These are phyloP conservation scores for Catharus minimus DNA, from an alignment of 2,113 vertebrate genomes.

Conservation along the genomic window DNA sequence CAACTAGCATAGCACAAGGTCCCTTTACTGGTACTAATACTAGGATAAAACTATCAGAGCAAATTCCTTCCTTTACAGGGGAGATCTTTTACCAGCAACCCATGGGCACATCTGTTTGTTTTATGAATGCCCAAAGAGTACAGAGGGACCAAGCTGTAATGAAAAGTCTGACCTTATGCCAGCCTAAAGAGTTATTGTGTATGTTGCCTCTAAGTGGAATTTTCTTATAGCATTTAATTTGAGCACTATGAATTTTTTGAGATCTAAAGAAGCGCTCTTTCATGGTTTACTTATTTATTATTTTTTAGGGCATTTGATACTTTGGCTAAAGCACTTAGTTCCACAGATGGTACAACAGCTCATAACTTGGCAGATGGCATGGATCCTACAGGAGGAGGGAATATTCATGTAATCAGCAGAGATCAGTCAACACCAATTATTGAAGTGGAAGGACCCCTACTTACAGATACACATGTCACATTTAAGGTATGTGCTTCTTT, in stretches of 20 bases:
- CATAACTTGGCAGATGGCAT: conserved; percentile 81
- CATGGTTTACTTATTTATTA: background rate
- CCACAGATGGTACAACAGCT: conserved; percentile 78
- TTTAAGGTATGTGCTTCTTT: conserved; percentile 85
- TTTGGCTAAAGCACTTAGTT: conserved; percentile 96
- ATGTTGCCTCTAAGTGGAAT: background rate
- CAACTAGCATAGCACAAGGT: background rate
- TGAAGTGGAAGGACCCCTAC: conserved; percentile 96
- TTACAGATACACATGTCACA: conserved; percentile 94
- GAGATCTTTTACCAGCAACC: background rate
- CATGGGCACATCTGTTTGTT: background rate
- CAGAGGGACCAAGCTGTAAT: background rate
- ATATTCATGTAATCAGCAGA: conserved; percentile 94
- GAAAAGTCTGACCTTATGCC: background rate
- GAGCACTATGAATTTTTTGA: background rate
- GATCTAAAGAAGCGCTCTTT: background rate
- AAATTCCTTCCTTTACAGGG: background rate
- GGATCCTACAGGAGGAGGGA: conserved; percentile 82
- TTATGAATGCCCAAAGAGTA: background rate
- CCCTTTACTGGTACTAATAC: background rate
- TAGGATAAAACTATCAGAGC: background rate
- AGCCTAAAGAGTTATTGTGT: background rate
- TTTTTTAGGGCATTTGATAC: conserved; percentile 93
- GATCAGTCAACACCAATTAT: conserved; percentile 97
- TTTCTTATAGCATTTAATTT: background rate